Percentiles rank a stretch among this genome's conserved stretches.
phyloP scores from a whole-genome alignment of 2,888 invertebrate species.

The Trissoscelio sp. region DNA sequence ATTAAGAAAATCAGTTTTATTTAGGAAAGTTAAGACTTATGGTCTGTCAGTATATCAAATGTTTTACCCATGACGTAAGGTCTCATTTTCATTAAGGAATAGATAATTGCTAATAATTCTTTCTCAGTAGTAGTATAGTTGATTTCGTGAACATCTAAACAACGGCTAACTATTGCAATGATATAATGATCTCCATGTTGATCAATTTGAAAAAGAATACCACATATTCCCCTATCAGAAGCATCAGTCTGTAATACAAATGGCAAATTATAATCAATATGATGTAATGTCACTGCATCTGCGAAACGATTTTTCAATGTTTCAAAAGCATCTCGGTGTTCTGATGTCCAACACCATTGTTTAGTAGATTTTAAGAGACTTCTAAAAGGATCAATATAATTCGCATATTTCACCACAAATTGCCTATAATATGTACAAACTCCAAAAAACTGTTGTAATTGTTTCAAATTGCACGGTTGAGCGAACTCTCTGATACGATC shows the following conservation, averaged over 20 bases:
- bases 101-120: slow-evolving; percentile 47
- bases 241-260: slow-evolving; percentile 10
- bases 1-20: slow-evolving; percentile 3
- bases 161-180: slow-evolving; percentile 35
- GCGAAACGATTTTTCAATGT: slow-evolving; percentile 14
- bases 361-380: background rate
- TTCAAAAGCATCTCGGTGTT: slow-evolving; percentile 5
- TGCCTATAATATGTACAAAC: slow-evolving; percentile 18
- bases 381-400: background rate
- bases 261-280: background rate
- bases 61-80: slow-evolving; percentile 12
- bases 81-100: slow-evolving; percentile 36
- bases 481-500: background rate
- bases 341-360: background rate
- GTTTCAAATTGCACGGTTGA: background rate
- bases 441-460: background rate
- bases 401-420: background rate
- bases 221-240: slow-evolving; percentile 10
- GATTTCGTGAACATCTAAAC: background rate
- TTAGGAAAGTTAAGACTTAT: slow-evolving; percentile 10
- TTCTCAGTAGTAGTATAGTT: slow-evolving; percentile 47
- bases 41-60: slow-evolving; percentile 39
- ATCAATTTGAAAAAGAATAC: slow-evolving; percentile 22
- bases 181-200: slow-evolving; percentile 19
- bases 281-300: background rate